Base-by-base conservation (phyloP, 2,888 invertebrate species). In the Adelognathus sp. region DNA sequence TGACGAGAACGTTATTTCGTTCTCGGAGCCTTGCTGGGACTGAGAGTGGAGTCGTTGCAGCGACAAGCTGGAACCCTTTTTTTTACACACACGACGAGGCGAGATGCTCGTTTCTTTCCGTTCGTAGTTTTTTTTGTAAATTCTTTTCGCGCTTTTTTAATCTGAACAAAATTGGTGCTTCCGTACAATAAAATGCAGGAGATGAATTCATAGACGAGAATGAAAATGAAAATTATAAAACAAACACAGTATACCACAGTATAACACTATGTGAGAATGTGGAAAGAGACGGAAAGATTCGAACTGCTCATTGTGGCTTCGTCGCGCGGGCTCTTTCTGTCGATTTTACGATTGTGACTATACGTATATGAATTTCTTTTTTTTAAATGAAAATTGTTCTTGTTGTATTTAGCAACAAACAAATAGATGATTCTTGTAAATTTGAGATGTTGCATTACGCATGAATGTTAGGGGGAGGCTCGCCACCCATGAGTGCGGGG, bases 131-230 rank as follows among this genome's bases (percentile, higher is more conserved):
- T 3, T n/a, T 56, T 18, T 44, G 39, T 29, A 16, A 52, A 4
- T 52, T 60, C 27, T 66, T 50, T 39, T 31, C 18, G 36, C 18
- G 36, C 41, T 67, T 58, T 72, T 54, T 44, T 2, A 44, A 75
- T 74, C 61, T 39, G 71, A 33, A 72, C 56, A 18, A 71, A 80
- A 81, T 82, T 80, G 80, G 82, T 82, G 82, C 82, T 82, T 82
- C 82, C 82, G 80, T 77, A 67, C 56, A 33, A 63, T 66, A 61
- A 70, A 74, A 56, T 18, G 27, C 36, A 58, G 46, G 16, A 14
- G 46, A 27, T 29, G n/a, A 52, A 56, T 41, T 39, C 64, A 71
- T 63, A 18, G 11, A 56, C 44, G 39, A 11, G 61, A 72, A 66
- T 73, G 24, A 50, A 18, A 58, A 64, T 14, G 11, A 14, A 75